phyloP scores from a whole-genome alignment of 1,140 invertebrate genomes.

The Atopsyche davidsoni region DNA sequence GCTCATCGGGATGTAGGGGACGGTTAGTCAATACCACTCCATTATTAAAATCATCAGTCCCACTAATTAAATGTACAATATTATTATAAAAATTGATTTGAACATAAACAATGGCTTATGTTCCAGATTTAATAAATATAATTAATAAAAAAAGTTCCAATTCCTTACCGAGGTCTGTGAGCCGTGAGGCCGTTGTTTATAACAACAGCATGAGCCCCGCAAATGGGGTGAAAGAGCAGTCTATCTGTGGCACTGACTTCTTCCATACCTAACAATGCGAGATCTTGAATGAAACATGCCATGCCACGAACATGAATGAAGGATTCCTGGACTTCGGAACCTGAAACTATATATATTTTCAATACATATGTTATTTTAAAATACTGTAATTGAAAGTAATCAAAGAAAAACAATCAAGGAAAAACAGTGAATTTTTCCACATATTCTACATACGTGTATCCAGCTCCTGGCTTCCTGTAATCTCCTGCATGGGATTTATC shows the following conservation, averaged over 20 bases:
- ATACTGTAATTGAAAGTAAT: neutral
- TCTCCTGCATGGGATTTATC: too few relatives aligned
- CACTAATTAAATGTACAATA: slow-evolving; percentile 51
- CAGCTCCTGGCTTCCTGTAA: too few relatives aligned
- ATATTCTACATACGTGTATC: neutral
- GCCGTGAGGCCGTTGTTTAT: slow-evolving; percentile 86
- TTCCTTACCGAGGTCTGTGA: slow-evolving; percentile 85
- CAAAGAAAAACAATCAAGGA: neutral
- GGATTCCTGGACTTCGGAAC: too few relatives aligned
- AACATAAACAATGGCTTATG: too few relatives aligned
- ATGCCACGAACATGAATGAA: slow-evolving; percentile 9
- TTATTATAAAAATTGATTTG: too few relatives aligned
- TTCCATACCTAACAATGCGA: too few relatives aligned
- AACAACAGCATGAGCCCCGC: slow-evolving; percentile 86
- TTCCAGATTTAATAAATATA: too few relatives aligned
- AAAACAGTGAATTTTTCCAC: neutral
- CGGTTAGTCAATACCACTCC: slow-evolving; percentile 89
- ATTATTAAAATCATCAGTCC: slow-evolving; percentile 91
- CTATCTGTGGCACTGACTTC: slow-evolving; percentile 57
- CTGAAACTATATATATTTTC: too few relatives aligned
- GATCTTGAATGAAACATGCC: too few relatives aligned
- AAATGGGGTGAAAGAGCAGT: slow-evolving; percentile 81
- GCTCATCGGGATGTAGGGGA: slow-evolving; percentile 73
- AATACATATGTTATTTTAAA: neutral
- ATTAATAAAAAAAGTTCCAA: too few relatives aligned